Evolutionary conservation across 2,888 invertebrate genomes (phyloP).

Genomic region (Minunthozetes semirufus): DNA sequence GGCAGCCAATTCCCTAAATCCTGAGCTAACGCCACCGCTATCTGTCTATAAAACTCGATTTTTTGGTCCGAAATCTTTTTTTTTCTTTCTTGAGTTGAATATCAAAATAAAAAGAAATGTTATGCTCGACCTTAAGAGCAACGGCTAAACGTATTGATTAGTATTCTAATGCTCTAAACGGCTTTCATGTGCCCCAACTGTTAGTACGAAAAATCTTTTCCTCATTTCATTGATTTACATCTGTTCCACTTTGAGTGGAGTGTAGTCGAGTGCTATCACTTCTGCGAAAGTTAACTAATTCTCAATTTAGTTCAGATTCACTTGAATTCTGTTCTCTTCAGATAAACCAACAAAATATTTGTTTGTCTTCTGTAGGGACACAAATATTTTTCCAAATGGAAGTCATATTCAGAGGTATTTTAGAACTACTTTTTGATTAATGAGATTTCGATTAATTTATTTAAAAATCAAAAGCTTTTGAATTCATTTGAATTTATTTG

Average conservation of each 20-base stretch:
- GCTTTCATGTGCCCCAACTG: conserved; percentile 18
- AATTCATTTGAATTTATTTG: neutral
- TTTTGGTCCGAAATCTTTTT: neutral
- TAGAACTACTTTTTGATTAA: neutral
- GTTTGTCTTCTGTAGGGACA: neutral
- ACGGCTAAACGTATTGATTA: conserved; percentile 8
- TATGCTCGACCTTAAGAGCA: conserved; percentile 23
- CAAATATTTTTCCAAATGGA: neutral
- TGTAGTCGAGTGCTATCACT: neutral
- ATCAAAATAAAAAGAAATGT: neutral
- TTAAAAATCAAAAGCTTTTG: neutral
- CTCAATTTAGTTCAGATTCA: conserved; percentile 25
- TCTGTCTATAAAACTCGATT: conserved; percentile 27
- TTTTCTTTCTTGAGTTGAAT: neutral
- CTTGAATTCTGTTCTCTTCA: neutral
- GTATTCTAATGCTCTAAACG: neutral
- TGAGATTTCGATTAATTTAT: neutral
- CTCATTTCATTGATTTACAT: conserved; percentile 24
- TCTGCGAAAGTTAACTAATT: conserved; percentile 18
- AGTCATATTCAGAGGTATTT: conserved; percentile 10
- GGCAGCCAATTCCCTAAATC: neutral
- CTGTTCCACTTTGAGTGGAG: neutral
- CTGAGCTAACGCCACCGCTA: neutral
- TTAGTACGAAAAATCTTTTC: neutral
- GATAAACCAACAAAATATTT: neutral